Percentiles rank a stretch among this genome's conserved stretches.
Conservation (phyloP, 30 jellyfish, hydroid and myxozoan genomes). For the Pseudorhiza aurosa region DNA sequence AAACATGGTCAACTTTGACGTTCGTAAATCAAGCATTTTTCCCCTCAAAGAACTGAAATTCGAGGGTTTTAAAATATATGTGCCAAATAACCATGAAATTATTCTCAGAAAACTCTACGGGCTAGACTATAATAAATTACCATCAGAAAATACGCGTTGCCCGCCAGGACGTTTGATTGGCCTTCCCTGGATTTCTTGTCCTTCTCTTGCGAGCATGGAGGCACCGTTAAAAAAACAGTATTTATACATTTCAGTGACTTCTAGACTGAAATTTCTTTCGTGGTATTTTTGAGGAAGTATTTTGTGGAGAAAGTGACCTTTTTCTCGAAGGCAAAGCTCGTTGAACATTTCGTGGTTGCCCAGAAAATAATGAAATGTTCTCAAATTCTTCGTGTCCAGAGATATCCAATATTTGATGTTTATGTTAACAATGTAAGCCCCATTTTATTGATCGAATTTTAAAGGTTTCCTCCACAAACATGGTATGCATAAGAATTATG, state of each 20-base stretch:
- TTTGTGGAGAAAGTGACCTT: background rate
- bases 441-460: no score
- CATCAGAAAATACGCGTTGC: conserved; percentile 41
- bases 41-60: conserved; percentile 64
- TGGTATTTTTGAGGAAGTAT: conserved; percentile 1
- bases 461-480: no score
- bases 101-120: conserved; percentile 59
- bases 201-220: conserved; percentile 31
- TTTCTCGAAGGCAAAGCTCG: no score
- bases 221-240: background rate
- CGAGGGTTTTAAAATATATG: conserved; percentile 74
- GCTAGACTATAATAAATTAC: conserved; percentile 12
- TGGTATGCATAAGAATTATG: no score
- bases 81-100: conserved; percentile 53
- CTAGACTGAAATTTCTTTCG: conserved; percentile 5
- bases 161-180: conserved; percentile 74
- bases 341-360: no score
- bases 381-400: no score
- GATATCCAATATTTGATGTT: no score
- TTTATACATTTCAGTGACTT: conserved; percentile 4
- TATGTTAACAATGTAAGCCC: no score
- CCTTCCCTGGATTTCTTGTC: conserved; percentile 87
- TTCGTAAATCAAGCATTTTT: conserved; percentile 30
- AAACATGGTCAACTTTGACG: conserved; percentile 9
- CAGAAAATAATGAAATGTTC: no score